Conservation (phyloP, 2,888 invertebrate genomes). For the Calameuta idolon region DNA sequence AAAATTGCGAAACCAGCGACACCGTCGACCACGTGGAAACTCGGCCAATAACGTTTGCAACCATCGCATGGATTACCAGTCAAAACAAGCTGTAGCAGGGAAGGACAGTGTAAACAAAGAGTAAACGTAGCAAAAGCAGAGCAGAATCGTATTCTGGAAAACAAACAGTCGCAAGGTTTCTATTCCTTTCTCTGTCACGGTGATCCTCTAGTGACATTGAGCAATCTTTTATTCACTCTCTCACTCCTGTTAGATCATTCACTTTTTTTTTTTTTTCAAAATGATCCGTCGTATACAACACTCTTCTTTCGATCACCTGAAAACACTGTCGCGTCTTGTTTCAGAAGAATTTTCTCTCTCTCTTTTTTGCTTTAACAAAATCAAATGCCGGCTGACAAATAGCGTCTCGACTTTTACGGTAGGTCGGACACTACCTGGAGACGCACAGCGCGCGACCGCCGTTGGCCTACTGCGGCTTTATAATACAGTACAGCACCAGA, state of each 20-base stretch:
- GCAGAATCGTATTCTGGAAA: neutral
- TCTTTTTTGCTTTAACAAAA: neutral
- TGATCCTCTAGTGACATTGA: neutral
- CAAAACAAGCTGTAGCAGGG: neutral
- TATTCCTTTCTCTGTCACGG: neutral
- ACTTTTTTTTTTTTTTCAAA: neutral
- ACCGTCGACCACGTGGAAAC: neutral
- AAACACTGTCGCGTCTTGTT: neutral
- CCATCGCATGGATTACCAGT: neutral
- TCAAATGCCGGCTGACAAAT: neutral
- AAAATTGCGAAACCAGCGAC: neutral
- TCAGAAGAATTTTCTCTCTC: neutral
- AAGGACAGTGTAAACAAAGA: neutral
- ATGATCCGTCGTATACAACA: neutral
- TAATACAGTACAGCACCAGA: constrained; percentile 34
- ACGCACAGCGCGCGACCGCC: constrained; percentile 57
- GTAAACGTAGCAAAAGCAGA: neutral
- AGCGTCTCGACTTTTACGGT: constrained; percentile 29
- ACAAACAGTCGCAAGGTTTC: neutral
- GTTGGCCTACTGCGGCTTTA: constrained; percentile 63
- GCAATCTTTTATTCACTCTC: constrained; percentile 16
- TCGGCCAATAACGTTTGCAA: neutral
- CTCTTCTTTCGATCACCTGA: neutral
- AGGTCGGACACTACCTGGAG: constrained; percentile 43
- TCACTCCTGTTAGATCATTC: neutral